Conservation (phyloP, 2,888 invertebrate genomes). For the Spialia ferax region DNA sequence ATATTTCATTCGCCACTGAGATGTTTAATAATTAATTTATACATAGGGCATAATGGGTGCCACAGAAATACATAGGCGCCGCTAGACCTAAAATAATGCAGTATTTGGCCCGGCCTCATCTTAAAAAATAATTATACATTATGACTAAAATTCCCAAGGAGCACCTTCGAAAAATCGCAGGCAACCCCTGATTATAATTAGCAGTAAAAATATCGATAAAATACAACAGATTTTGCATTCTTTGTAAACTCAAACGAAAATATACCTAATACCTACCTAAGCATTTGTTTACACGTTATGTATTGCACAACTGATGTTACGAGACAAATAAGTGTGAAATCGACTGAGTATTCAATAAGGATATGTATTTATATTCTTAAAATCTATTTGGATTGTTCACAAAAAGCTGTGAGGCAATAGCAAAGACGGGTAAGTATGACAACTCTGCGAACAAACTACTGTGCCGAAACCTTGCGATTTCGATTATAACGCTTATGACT, state of each 20-base stretch:
- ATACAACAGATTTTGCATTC: slow-evolving; percentile 84
- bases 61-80: slow-evolving; percentile 76
- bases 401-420: slow-evolving; percentile 75
- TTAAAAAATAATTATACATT: slow-evolving; percentile 83
- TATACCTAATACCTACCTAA: slow-evolving; percentile 84
- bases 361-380: slow-evolving; percentile 83
- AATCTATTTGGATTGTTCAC: slow-evolving; percentile 76
- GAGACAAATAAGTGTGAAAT: slow-evolving; percentile 74
- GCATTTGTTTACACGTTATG: slow-evolving; percentile 75
- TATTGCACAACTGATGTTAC: slow-evolving; percentile 84
- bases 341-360: slow-evolving; percentile 83
- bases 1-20: slow-evolving; percentile 84
- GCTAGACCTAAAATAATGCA: slow-evolving; percentile 81
- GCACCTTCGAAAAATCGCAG: slow-evolving; percentile 59
- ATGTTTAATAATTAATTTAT: slow-evolving; percentile 77
- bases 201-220: slow-evolving; percentile 83
- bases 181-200: slow-evolving; percentile 58
- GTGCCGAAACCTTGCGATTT: slow-evolving; percentile 64
- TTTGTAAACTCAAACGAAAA: slow-evolving; percentile 83
- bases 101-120: slow-evolving; percentile 86
- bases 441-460: slow-evolving; percentile 54
- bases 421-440: slow-evolving; percentile 59
- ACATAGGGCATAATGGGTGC: slow-evolving; percentile 75
- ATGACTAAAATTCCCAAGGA: slow-evolving; percentile 79
- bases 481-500: slow-evolving; percentile 71